Base-by-base conservation (phyloP, 2,113 vertebrate species). In the Nothobranchius furzeri region DNA sequence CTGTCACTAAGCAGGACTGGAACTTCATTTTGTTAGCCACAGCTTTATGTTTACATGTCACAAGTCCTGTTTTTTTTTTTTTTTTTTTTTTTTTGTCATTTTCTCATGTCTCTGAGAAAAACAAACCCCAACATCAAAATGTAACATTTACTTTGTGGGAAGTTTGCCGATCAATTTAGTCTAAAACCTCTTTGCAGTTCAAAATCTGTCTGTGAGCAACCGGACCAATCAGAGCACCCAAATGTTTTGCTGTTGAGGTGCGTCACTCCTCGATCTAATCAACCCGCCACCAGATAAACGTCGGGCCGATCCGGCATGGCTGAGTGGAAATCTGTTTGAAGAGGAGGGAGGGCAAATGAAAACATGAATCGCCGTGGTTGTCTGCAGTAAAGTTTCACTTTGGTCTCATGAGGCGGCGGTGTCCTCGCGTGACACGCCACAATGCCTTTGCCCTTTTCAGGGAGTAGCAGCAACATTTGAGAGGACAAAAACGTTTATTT, bases 401-500 rank as follows among this genome's bases (percentile, higher is more conserved):
- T 51, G 12, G 25, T 56, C 30, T 12, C 43, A 11, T 0, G 2
- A 13, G 10, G 37, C 73, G 56, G 24, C 40, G 12, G 53, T 17
- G 12, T 69, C 52, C 49, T 7, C 49, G 46, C 14, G 35, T 36
- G 17, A 78, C 55, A 43, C 5, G 15, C 50, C 70, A 52, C 48
- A 3, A 8, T 35, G 24, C 45, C 36, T 59, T 69, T 13, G n/a
- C 17, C 55, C 75, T 70, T 71, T 69, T 47, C 12, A 1, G 36
- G 79, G 68, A 79, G 75, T 63, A 43, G 25, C 50, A 58, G 62
- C 58, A 36, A 43, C 46, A 68, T 78, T 74, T 68, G 60, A 53
- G n/a, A 69, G 13, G 47, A 64, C 53, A 61, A 12, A 40, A 60
- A 53, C 30, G 14, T 52, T 55, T 1, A 43, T 75, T 81, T 68